Evolutionary conservation across 2,797 vertebrate genomes (phyloP).

Genomic region (Falco naumanni): DNA sequence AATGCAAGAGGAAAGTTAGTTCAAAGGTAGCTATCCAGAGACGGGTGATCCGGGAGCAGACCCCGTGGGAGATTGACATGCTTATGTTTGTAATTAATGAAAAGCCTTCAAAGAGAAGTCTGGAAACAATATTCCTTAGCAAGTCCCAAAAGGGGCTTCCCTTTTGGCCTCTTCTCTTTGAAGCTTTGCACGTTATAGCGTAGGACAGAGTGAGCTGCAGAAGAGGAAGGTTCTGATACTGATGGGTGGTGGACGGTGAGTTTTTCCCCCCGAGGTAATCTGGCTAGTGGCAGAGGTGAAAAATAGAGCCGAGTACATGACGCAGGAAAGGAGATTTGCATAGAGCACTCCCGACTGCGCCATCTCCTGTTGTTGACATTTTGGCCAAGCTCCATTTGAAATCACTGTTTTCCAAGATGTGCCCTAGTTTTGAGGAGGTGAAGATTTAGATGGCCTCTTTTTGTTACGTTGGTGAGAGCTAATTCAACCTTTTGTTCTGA

Average conservation of each 20-base stretch:
- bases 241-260: not conserved
- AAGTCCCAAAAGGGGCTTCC: not conserved
- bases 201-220: not conserved
- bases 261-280: not conserved
- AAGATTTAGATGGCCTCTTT: not conserved
- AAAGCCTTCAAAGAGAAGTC: not conserved
- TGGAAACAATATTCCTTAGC: not conserved
- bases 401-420: not conserved
- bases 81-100: not conserved
- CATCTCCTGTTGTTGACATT: not conserved
- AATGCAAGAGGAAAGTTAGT: not conserved
- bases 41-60: not conserved
- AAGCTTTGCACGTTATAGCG: not conserved
- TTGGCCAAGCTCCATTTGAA: not conserved
- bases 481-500: constrained; percentile 18
- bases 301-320: not conserved
- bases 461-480: not conserved
- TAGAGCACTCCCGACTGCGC: not conserved
- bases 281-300: not conserved
- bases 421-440: not conserved
- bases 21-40: not conserved
- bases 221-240: not conserved
- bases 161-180: not conserved
- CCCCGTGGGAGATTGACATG: not conserved
- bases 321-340: not conserved